Conservation (phyloP, 2,888 invertebrate species). For the Nemotelus pantherinus region DNA sequence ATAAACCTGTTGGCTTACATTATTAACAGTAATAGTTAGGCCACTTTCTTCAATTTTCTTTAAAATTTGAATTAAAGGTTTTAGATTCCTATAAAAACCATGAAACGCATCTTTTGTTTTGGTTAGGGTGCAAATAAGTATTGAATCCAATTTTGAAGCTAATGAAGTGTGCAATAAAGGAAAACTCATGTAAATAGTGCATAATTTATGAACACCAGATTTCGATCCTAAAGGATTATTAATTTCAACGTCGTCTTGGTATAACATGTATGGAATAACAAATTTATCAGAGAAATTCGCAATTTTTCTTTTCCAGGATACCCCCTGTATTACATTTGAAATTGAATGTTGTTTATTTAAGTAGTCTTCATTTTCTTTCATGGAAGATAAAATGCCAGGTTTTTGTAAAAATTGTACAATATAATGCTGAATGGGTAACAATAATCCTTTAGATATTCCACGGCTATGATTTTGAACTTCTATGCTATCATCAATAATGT, state of each 20-base stretch:
- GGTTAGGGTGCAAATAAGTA: slow-evolving; percentile 38
- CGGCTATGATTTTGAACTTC: no score
- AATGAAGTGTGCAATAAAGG: slow-evolving; percentile 36
- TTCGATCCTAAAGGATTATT: slow-evolving; percentile 45
- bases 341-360: background rate
- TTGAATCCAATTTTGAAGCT: slow-evolving; percentile 45
- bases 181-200: slow-evolving; percentile 39
- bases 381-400: slow-evolving; percentile 37
- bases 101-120: slow-evolving; percentile 8
- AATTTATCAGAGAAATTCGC: slow-evolving; percentile 17
- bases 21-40: slow-evolving; percentile 1
- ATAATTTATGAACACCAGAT: slow-evolving; percentile 42
- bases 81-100: slow-evolving; percentile 32
- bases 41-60: slow-evolving; percentile 44
- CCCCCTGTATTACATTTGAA: slow-evolving; percentile 44
- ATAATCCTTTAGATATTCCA: slow-evolving; percentile 7
- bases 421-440: slow-evolving; percentile 40
- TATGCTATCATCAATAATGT: no score
- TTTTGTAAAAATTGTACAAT: slow-evolving; percentile 34
- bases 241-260: slow-evolving; percentile 45
- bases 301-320: slow-evolving; percentile 36
- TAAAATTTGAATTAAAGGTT: slow-evolving; percentile 13
- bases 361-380: slow-evolving; percentile 11
- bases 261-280: slow-evolving; percentile 41
- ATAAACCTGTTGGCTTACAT: slow-evolving; percentile 35